Evolutionary conservation across 2,888 invertebrate species (phyloP).

Genomic region (Thumatha senex): DNA sequence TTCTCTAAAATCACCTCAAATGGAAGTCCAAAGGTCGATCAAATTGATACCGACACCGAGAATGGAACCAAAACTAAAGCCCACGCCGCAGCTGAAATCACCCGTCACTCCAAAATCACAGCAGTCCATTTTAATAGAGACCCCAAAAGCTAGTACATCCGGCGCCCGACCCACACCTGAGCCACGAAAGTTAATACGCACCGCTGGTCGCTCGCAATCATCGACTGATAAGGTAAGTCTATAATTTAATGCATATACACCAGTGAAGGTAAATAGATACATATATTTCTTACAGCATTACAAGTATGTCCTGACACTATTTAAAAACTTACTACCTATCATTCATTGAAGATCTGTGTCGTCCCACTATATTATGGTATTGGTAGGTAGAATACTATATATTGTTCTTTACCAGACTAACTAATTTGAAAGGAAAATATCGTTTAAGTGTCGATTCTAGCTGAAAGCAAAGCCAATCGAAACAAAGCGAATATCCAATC

Average conservation of each 20-base stretch:
- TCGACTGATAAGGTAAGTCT: conserved; percentile 62
- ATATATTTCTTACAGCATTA: too few relatives aligned
- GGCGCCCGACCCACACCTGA: conserved; percentile 49
- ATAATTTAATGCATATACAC: not conserved
- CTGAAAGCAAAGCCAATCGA: too few relatives aligned
- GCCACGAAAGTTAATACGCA: conserved; percentile 54
- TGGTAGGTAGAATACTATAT: too few relatives aligned
- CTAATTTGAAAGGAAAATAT: too few relatives aligned
- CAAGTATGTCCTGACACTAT: too few relatives aligned
- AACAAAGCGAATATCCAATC: too few relatives aligned
- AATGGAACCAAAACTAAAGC: conserved; percentile 44
- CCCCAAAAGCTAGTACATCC: conserved; percentile 62
- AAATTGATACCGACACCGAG: conserved; percentile 46
- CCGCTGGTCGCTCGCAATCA: conserved; percentile 54
- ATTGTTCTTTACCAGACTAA: too few relatives aligned
- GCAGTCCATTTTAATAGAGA: conserved; percentile 30
- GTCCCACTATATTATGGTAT: too few relatives aligned
- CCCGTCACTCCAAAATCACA: conserved; percentile 23
- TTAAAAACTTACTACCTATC: too few relatives aligned
- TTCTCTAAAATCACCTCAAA: conserved; percentile 40
- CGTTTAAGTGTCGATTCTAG: too few relatives aligned
- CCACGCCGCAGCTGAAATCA: conserved; percentile 36
- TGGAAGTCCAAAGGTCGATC: conserved; percentile 44
- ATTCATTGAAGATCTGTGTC: too few relatives aligned
- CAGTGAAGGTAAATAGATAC: not conserved